A percentile compares a stretch with the other conserved stretches of the same genome.
These are phyloP conservation scores for Cataglyphis altisquamis DNA, from an alignment of 2,888 invertebrate genomes.

Conservation along the genomic window DNA sequence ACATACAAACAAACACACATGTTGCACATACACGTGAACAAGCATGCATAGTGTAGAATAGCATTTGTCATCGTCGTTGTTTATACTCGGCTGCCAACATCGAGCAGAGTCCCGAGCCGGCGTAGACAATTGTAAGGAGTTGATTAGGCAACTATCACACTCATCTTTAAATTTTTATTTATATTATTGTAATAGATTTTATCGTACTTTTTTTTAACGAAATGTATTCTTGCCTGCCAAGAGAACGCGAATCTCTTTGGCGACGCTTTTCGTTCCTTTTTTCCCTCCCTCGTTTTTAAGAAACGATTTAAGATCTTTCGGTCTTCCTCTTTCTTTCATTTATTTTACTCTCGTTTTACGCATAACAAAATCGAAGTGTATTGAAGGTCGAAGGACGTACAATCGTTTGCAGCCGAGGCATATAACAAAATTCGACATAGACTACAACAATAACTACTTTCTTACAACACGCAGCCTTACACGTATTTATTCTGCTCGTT, in stretches of 20 bases:
- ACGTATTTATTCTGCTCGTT: conserved; percentile 75
- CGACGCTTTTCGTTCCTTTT: neutral
- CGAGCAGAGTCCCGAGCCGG: conserved; percentile 41
- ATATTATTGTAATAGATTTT: conserved; percentile 73
- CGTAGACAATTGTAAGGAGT: conserved; percentile 56
- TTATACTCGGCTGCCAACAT: conserved; percentile 3
- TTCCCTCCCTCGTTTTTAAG: neutral
- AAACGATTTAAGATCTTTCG: neutral
- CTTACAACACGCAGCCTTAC: conserved; percentile 71
- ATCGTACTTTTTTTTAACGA: conserved; percentile 65
- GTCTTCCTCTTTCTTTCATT: neutral
- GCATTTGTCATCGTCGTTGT: neutral
- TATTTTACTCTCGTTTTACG: conserved; percentile 19
- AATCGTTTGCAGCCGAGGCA: conserved; percentile 61
- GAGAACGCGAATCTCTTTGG: conserved; percentile 4
- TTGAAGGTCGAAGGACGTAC: conserved; percentile 49
- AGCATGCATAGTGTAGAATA: neutral
- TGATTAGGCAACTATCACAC: conserved; percentile 65
- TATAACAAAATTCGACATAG: conserved; percentile 78
- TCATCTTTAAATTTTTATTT: conserved; percentile 71
- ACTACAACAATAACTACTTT: conserved; percentile 76
- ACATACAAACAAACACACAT: neutral
- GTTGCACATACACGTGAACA: no score
- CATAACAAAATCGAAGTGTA: conserved; percentile 60
- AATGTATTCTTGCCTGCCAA: conserved; percentile 54